These are phyloP conservation scores for Lethenteron camtschaticum DNA, from an alignment of 2,113 vertebrate genomes.

Conservation along the genomic window DNA sequence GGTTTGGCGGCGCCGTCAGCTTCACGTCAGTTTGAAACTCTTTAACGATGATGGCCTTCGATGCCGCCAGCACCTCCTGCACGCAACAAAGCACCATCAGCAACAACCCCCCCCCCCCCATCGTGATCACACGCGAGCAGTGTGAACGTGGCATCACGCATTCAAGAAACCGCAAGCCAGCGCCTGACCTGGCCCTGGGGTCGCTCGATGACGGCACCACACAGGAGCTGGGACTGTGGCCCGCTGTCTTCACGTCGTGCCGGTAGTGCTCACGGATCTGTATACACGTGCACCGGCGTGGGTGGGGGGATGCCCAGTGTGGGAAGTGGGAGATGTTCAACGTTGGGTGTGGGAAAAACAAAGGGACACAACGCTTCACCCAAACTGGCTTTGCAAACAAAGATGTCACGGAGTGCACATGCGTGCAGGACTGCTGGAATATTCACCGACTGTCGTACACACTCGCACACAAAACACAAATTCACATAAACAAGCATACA, in stretches of 20 bases:
- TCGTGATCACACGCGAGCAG: too few relatives aligned
- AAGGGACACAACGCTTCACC: too few relatives aligned
- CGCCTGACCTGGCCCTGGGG: slow-evolving; percentile 45
- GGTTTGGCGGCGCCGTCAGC: slow-evolving; percentile 47
- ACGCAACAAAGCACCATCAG: slow-evolving; percentile 26
- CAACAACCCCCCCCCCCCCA: background rate
- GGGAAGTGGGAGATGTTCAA: slow-evolving; percentile 2
- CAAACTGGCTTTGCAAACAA: too few relatives aligned
- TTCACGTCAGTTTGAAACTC: slow-evolving; percentile 18
- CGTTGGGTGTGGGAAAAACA: background rate
- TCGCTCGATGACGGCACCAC: slow-evolving; percentile 54
- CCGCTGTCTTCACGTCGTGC: slow-evolving; percentile 79
- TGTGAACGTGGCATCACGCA: background rate
- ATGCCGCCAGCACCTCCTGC: slow-evolving; percentile 33
- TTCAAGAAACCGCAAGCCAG: background rate
- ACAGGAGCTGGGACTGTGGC: slow-evolving; percentile 76
- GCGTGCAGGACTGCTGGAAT: too few relatives aligned
- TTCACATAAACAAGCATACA: too few relatives aligned
- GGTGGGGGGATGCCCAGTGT: background rate
- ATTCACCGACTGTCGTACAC: too few relatives aligned
- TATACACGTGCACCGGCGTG: background rate
- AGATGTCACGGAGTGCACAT: too few relatives aligned
- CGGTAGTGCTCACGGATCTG: slow-evolving; percentile 80
- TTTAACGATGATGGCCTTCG: slow-evolving; percentile 16
- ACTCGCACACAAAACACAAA: too few relatives aligned